These are phyloP conservation scores for Mormyrus hasselquistii DNA, from an alignment of 2,797 vertebrate species.

Conservation along the genomic window DNA sequence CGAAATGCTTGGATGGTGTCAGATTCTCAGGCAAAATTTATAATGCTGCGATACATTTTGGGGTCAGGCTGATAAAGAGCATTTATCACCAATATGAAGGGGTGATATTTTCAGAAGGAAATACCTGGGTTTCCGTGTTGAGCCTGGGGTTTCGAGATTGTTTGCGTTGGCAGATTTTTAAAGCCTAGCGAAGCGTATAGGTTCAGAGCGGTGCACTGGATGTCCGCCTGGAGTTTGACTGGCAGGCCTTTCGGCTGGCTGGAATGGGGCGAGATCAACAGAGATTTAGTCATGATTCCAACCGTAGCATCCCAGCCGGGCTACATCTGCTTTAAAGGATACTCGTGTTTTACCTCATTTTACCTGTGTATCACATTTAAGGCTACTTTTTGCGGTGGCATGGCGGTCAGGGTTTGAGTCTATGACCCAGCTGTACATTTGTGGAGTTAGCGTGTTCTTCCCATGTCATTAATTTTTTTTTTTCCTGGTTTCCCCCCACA, in stretches of 20 bases:
- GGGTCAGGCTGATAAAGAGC: neutral
- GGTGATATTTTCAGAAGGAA: neutral
- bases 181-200: neutral
- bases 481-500: neutral
- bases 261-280: neutral
- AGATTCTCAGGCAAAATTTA: neutral
- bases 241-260: neutral
- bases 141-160: neutral
- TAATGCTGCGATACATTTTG: neutral
- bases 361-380: neutral
- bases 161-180: neutral
- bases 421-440: neutral
- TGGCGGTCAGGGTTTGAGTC: neutral
- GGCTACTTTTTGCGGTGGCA: neutral
- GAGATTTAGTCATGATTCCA: neutral
- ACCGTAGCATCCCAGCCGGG: neutral
- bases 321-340: neutral
- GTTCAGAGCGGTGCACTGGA: neutral
- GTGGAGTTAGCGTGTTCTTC: neutral
- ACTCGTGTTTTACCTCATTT: neutral
- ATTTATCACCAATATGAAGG: neutral
- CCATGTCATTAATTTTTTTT: neutral
- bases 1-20: neutral
- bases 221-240: neutral
- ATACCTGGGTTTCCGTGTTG: neutral